Conservation (phyloP, 1,140 invertebrate genomes). For the Hylyphantes graminicola region DNA sequence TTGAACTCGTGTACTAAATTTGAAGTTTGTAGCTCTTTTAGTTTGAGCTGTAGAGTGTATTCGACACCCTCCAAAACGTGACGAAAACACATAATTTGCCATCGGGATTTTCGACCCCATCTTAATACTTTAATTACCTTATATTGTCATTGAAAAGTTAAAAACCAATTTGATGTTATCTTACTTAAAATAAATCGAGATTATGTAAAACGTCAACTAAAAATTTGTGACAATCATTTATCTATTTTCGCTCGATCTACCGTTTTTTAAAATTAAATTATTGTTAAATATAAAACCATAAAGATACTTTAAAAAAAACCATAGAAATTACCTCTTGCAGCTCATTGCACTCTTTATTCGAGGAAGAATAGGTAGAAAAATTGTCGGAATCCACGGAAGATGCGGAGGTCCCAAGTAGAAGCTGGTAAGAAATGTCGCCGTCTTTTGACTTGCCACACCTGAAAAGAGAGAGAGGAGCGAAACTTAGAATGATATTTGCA, state of each 20-base stretch:
- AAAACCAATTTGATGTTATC: no score
- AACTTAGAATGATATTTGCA: background rate
- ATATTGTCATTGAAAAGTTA: no score
- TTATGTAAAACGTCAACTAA: background rate
- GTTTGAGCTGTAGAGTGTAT: no score
- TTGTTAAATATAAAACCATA: background rate
- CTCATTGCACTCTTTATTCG: conserved; percentile 14
- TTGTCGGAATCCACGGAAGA: conserved; percentile 47
- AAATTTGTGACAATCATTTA: background rate
- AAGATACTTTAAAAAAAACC: background rate
- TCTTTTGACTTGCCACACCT: conserved; percentile 57
- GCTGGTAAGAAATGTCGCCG: conserved; percentile 54
- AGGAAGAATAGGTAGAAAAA: conserved; percentile 13
- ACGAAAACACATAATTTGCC: no score
- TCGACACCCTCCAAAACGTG: no score
- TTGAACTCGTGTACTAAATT: no score
- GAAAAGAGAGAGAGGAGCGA: background rate
- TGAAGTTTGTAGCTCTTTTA: no score
- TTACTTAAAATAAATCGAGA: background rate
- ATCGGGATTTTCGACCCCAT: no score
- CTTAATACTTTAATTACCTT: no score
- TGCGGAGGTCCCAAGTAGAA: conserved; percentile 48
- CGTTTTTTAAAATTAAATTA: background rate
- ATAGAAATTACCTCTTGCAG: conserved; percentile 46
- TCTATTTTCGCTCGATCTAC: background rate